Evolutionary conservation across 1,140 invertebrate genomes (phyloP), one percentile per base, ranked within the genome.

Genomic region (Calliphora vicina): DNA sequence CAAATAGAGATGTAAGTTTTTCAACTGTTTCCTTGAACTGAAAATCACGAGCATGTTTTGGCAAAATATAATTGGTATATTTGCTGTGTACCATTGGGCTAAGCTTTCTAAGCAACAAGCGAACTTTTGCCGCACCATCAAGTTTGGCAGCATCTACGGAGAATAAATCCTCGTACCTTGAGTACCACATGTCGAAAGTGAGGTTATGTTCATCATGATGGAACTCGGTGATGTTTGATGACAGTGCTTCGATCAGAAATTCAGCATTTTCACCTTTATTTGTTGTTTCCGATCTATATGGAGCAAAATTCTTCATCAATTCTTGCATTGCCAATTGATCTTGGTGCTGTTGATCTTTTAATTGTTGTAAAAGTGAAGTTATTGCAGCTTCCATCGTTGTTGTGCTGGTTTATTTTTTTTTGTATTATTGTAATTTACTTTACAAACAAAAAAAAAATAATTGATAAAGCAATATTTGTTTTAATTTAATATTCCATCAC

Each of bases 31-130:
- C 72, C 2, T 50, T 50, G 42, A 84, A 84, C 17, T n/a, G 35
- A 50, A 23, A 76, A 27, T 84, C 83, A 23, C 72, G 72, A 57
- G 71, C 20, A 23, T 82, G 71, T 45, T 78, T 82, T 25, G 83
- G 83, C 29, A 80, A 80, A 67, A 82, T 84, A 50, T 42, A 84
- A 71, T 84, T 80, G 4, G 29, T 71, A n/a, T 84, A 82, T 80
- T 82, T 84, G 25, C 20, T 78, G 23, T 82, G 81, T 9, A 71
- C 43, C 42, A 71, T 42, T 27, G 61, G 23, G 25, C n/a, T 61
- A 12, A 82, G 73, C 67, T 84, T 84, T 23, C 81, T 35, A n/a
- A 84, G 20, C 6, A 84, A 29, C 3, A 82, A 43, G 4, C 83
- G 25, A 3, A 82, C 83, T 50, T 82, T 82, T 20, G 83, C 83